Base-by-base conservation (phyloP, 1,140 invertebrate genomes). In the Papilio aristodemus region DNA sequence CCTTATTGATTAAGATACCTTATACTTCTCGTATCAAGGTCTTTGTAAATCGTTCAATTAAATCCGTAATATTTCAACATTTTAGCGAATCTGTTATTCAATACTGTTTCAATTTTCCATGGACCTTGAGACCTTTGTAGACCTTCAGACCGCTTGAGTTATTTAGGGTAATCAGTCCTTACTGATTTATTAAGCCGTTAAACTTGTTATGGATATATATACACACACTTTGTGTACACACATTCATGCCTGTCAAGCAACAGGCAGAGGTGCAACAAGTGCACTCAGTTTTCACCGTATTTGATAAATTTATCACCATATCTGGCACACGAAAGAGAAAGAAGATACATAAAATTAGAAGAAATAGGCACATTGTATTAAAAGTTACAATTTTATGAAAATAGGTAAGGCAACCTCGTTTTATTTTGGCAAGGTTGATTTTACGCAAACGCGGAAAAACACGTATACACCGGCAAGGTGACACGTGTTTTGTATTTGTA, bases 401-500 rank as follows among this genome's bases (percentile, higher is more conserved):
- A 32, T 32, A 32, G 27, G 27, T 50, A 50, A 50, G 22, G 22
- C 46, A 50, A 50, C 19, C 19, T 50, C 19, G 46, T 50, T 22
- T 50, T 11, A 50, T 10, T 50, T 50, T 11, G 46, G 9, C 46
- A 50, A 50, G 46, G 46, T 50, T 50, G 11, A 22, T 19, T 50
- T 19, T 50, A 50, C 10, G 46, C 4, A 19, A 22, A 22, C 10
- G 10, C 17, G 46, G 46, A 50, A 50, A 17, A 50, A 50, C 19
- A 50, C 46, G 46, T 50, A 50, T 22, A 22, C 19, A 50, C 9
- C 9, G 10, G 11, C 19, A 50, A 50, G 46, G 46, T 22, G 17
- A 50, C 8, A 50, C 46, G 46, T 50, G 46, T 50, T 11, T 50
- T 50, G 46, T 50, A 32, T 32, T 32, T 32, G 7, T 50, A 22